These are phyloP conservation scores for Lycaon pictus DNA, from an alignment of 2,113 vertebrate genomes.

Conservation along the genomic window DNA sequence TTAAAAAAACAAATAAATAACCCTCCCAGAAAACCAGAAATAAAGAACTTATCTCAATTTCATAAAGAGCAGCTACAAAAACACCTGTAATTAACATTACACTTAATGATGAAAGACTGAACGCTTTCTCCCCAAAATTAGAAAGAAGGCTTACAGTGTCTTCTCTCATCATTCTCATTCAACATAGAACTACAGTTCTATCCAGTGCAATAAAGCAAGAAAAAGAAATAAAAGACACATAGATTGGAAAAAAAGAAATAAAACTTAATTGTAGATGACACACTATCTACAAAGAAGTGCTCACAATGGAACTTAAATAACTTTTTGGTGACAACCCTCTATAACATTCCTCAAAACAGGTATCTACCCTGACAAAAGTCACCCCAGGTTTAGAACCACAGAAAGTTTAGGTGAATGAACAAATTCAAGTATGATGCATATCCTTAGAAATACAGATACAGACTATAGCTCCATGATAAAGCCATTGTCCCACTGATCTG, in stretches of 20 bases:
- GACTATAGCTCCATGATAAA: not conserved
- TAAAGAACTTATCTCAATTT: not conserved
- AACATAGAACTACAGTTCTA: not conserved
- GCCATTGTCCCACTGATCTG: not conserved
- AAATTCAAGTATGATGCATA: not conserved
- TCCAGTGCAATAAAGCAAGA: not conserved
- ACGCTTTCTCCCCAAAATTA: not conserved
- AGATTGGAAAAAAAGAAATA: not conserved
- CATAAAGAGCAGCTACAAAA: not conserved
- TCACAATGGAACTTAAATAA: not conserved
- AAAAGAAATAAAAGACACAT: not conserved
- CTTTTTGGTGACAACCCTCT: slow-evolving; percentile 17
- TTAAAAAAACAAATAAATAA: not conserved
- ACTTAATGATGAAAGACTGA: not conserved
- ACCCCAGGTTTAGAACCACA: not conserved
- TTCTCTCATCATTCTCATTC: not conserved
- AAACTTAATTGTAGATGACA: not conserved
- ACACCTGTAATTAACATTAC: not conserved
- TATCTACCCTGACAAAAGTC: not conserved
- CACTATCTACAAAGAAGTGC: not conserved
- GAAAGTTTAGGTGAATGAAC: not conserved
- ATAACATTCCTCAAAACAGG: not conserved
- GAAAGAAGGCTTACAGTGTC: not conserved
- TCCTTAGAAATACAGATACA: not conserved
- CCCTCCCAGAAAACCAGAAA: not conserved